phyloP scores from a whole-genome alignment of 2,888 invertebrate species.

The Choristoneura rosaceana region DNA sequence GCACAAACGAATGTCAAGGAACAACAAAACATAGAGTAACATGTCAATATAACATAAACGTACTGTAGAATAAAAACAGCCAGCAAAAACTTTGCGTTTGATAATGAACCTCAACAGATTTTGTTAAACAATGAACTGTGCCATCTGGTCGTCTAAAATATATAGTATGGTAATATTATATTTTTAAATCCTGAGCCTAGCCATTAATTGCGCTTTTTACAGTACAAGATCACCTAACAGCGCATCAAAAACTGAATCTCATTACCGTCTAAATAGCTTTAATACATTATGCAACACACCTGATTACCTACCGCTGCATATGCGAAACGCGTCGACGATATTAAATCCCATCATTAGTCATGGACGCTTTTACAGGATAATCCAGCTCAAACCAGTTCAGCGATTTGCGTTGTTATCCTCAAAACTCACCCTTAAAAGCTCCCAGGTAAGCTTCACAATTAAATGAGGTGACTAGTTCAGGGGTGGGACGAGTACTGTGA shows the following conservation, averaged over 20 bases:
- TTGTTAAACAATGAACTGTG: no score
- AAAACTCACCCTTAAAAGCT: neutral
- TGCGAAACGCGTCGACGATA: conserved; percentile 32
- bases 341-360: conserved; percentile 42
- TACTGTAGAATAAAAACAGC: no score
- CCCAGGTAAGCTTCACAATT: neutral
- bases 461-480: neutral
- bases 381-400: conserved; percentile 34
- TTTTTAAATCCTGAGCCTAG: no score
- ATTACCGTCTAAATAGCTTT: neutral
- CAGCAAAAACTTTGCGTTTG: no score
- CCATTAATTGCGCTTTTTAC: no score
- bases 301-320: conserved; percentile 35
- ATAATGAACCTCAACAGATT: no score
- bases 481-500: conserved; percentile 28
- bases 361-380: conserved; percentile 41
- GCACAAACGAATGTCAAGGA: no score
- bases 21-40: no score
- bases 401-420: conserved; percentile 9
- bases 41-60: no score
- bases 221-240: no score
- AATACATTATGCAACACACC: conserved; percentile 17
- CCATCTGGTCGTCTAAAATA: no score
- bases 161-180: no score
- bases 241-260: neutral